Conservation (phyloP, 2,797 vertebrate genomes). For the Melanotaenia pygmaea region DNA sequence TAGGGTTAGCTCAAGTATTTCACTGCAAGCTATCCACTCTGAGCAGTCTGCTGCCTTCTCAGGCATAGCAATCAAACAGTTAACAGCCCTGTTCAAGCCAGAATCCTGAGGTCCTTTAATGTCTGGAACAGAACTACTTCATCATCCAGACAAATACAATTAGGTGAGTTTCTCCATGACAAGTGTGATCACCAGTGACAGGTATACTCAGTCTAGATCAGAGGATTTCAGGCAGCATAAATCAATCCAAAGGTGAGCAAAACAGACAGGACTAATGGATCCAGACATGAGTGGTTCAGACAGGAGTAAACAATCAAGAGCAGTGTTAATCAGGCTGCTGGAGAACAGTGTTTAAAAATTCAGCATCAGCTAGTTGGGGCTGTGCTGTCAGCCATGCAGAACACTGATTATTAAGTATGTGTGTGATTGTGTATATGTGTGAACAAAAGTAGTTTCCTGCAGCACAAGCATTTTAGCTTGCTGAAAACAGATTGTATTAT, state of each 20-base stretch:
- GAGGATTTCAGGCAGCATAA: constrained; percentile 67
- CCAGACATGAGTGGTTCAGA: constrained; percentile 68
- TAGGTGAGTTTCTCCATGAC: constrained; percentile 65
- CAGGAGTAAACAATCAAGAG: constrained; percentile 75
- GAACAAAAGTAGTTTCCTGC: constrained; percentile 43
- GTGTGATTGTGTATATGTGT: constrained; percentile 15
- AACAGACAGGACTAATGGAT: constrained; percentile 66
- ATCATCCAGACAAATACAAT: constrained; percentile 77
- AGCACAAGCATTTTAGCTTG: constrained; percentile 36
- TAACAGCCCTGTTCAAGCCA: constrained; percentile 28
- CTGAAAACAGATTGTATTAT: constrained; percentile 35
- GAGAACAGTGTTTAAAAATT: constrained; percentile 73
- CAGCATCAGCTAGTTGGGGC: constrained; percentile 60
- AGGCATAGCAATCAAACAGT: constrained; percentile 32
- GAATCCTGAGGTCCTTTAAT: constrained; percentile 58
- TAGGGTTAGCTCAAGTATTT: constrained; percentile 18
- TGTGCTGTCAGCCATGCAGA: constrained; percentile 66
- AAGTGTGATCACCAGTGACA: constrained; percentile 70
- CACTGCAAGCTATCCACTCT: constrained; percentile 22
- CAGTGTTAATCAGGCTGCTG: constrained; percentile 73
- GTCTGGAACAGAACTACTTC: constrained; percentile 69
- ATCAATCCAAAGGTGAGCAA: constrained; percentile 71
- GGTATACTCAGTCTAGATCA: constrained; percentile 74
- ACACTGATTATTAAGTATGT: constrained; percentile 69
- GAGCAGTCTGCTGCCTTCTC: constrained; percentile 21